Evolutionary conservation across 2,888 invertebrate genomes (phyloP), one percentile per base, ranked within the genome.

Genomic region (Sphinx pinastri): DNA sequence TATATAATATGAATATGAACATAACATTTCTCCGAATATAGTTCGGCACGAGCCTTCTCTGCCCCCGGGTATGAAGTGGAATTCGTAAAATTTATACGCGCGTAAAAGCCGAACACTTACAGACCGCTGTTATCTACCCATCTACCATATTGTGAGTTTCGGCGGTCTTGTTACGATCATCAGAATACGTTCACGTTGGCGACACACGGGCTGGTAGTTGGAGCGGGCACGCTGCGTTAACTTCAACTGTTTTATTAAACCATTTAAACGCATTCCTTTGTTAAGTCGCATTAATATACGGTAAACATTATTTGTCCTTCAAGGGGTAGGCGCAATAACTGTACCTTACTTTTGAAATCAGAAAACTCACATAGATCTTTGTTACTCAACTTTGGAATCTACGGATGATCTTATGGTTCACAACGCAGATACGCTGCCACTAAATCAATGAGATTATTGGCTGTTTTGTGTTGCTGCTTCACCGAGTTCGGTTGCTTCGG

Each of bases 71-170:
- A 54, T 45, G 45, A 54, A 58, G 14, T 54, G 5, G 67, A 52
- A 52, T 52, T 60, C 74, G 77, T 77, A 81, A 77, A 79, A 84
- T 87, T 87, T 86, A 87, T 85, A 83, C 74, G 78, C 72, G 71
- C 83, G 86, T 88, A 88, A 90, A 90, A 84, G 86, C 87, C 84
- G 79, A 82, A 88, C 87, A 89, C 87, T 91, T 88, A 87, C 85
- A 80, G 82, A 78, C 82, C 82, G 78, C 79, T 81, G 91, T 91
- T 92, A 91, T 91, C 92, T 89, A 84, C 86, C 89, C 89, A 90
- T 92, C 92, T 85, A 84, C 85, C 92, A 88, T 92, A 90, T 91
- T 92, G 92, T 91, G 90, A 85, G 89, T 89, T 92, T 92, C 87
- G 86, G 87, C 83, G 84, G 74, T 82, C 85, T 87, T 88, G 89